Conservation (phyloP, 2,113 vertebrate species). For the Megalops atlanticus region DNA sequence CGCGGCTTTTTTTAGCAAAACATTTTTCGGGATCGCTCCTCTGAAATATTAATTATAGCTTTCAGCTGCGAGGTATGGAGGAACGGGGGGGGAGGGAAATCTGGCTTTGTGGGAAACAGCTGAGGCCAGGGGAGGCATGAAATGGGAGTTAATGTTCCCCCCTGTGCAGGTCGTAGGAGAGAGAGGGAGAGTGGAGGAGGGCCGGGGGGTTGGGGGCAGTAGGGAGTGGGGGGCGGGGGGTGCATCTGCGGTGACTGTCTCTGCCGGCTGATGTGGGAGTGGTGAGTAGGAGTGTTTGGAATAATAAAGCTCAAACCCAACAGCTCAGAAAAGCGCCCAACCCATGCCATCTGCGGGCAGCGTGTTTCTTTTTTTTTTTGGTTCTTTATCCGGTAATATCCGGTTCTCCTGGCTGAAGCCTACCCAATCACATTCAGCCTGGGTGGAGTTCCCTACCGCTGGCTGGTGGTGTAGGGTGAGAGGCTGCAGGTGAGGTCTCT, state of each 20-base stretch:
- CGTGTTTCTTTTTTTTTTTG: background rate
- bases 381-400: too few species aligned
- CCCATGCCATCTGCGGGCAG: background rate
- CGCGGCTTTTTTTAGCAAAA: slow-evolving; percentile 33
- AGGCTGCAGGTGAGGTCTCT: background rate
- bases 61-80: slow-evolving; percentile 6
- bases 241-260: background rate
- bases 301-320: background rate
- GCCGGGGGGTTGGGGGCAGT: too few species aligned
- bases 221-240: too few species aligned
- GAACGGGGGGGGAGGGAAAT: background rate
- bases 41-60: slow-evolving; percentile 47
- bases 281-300: background rate
- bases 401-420: background rate
- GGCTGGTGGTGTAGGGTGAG: slow-evolving; percentile 23
- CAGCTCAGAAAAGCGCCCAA: background rate
- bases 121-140: background rate
- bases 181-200: background rate
- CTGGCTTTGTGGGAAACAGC: background rate
- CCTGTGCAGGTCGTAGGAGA: background rate
- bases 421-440: background rate
- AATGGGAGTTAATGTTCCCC: background rate
- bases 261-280: too few species aligned
- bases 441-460: background rate
- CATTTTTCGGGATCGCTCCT: slow-evolving; percentile 21